These are phyloP conservation scores for Nyctalus aviator DNA, from an alignment of 2,797 vertebrate genomes.

Conservation along the genomic window DNA sequence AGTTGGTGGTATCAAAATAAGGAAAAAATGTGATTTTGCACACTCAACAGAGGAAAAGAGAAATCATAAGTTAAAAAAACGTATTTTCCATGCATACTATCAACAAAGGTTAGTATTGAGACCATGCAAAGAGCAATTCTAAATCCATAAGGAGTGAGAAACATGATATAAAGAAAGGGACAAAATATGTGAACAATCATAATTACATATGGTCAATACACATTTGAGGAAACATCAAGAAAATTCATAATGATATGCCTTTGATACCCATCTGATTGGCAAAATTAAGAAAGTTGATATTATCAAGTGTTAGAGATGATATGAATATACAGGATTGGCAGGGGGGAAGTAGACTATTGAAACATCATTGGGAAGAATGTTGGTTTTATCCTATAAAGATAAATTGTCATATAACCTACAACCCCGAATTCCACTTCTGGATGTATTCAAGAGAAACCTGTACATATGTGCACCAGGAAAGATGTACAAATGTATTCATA, in stretches of 20 bases:
- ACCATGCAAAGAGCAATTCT: conserved; percentile 20
- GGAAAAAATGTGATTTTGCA: not conserved
- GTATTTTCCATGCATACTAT: not conserved
- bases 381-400: conserved; percentile 46
- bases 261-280: not conserved
- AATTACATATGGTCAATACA: not conserved
- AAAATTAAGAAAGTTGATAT: conserved; percentile 5
- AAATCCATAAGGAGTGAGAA: not conserved
- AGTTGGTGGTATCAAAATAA: not conserved
- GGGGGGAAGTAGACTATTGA: not conserved
- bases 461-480: not conserved
- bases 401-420: not conserved
- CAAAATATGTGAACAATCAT: not conserved
- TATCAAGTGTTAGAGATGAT: not conserved
- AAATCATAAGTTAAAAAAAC: conserved; percentile 34
- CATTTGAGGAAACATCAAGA: not conserved
- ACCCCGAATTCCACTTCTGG: conserved; percentile 34
- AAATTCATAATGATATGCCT: conserved; percentile 2
- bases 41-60: not conserved
- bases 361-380: not conserved
- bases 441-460: not conserved
- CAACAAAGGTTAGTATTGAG: not conserved
- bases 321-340: not conserved
- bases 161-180: not conserved
- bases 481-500: conserved; percentile 13